Evolutionary conservation across 2,888 invertebrate genomes (phyloP), one percentile per base, ranked within the genome.

Genomic region (Xanthia togata): DNA sequence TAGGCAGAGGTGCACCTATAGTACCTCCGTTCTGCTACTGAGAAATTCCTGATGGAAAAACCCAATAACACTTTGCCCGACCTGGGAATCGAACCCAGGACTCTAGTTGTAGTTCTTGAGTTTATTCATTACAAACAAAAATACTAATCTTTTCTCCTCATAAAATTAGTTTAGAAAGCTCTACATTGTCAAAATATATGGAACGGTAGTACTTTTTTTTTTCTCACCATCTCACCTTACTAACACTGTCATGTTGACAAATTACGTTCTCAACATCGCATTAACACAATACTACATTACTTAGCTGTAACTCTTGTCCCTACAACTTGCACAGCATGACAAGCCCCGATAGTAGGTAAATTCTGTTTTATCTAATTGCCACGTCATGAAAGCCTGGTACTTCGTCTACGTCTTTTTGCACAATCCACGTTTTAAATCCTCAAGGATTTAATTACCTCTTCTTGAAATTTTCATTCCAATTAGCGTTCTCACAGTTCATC

Each of bases 401-500:
- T 26, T n/a, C 4, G 23, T n/a, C 53, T 57, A 6, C 14, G 2
- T 53, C 31, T 63, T 69, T 73, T 67, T 14, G 4, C 44, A 55
- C 53, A 65, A 73, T 70, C 65, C 14, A n/a, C 35, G 2, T 41
- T 71, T 20, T 59, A 84, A 72, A 72, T 69, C 64, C 68, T 73
- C 73, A 78, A 85, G 75, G 62, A 82, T 79, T 78, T 77, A 78
- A 85, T 86, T 78, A 76, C 72, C 17, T 59, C 55, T 69, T 71
- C 75, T 80, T 83, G 64, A 79, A 88, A 88, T 74, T 87, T 86
- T 86, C 60, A 88, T 85, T 55, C 70, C 76, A 86, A 86, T 88
- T 88, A 86, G 64, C 75, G 53, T 44, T 80, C 62, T 81, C 77
- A 60, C 17, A 57, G 26, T n/a, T 53, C 75, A 86, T 88, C 63